Evolutionary conservation across 2,113 vertebrate species (phyloP).

Genomic region (Pagrus major): DNA sequence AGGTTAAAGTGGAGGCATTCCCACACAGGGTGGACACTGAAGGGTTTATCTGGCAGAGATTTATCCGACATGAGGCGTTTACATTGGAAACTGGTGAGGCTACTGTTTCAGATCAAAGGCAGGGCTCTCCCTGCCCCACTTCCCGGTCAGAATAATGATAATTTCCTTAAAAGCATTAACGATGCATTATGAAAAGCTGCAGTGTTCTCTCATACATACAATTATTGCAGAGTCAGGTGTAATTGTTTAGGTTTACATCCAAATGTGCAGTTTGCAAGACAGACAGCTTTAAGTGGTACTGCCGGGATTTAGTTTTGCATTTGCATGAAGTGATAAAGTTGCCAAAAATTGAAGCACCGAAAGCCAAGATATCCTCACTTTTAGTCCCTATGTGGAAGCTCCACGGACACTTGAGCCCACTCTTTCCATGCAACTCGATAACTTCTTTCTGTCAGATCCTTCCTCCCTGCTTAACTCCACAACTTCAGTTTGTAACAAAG

Average conservation of each 20-base stretch:
- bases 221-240: slow-evolving; percentile 1
- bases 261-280: neutral
- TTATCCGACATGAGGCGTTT: neutral
- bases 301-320: neutral
- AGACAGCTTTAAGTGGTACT: neutral
- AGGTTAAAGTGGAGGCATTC: slow-evolving; percentile 67
- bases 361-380: neutral
- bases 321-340: slow-evolving; percentile 1
- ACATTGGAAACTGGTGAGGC: slow-evolving; percentile 14
- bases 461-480: neutral
- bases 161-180: slow-evolving; percentile 73
- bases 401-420: neutral
- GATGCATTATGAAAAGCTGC: slow-evolving; percentile 73
- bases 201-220: slow-evolving; percentile 39
- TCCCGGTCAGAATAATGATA: slow-evolving; percentile 44
- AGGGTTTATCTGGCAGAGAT: slow-evolving; percentile 15
- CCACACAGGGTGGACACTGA: neutral
- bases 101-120: slow-evolving; percentile 22
- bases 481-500: neutral
- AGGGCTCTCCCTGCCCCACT: neutral
- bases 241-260: slow-evolving; percentile 2
- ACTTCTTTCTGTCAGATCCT: neutral
- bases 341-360: neutral
- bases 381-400: neutral
- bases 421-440: neutral